phyloP scores from a whole-genome alignment of 2,888 invertebrate genomes.

The Sarcophaga caerulescens region DNA sequence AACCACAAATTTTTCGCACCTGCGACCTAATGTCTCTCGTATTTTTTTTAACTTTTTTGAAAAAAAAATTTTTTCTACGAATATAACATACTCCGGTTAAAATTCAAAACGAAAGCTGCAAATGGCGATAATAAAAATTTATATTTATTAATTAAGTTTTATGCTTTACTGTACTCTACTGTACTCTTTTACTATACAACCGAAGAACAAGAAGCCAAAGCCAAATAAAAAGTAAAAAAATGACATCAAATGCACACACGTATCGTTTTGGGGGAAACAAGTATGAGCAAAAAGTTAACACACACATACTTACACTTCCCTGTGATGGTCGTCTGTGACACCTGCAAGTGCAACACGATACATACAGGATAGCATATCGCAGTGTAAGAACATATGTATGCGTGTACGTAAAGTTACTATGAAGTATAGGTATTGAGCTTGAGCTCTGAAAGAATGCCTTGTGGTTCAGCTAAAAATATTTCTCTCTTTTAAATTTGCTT shows the following conservation, averaged over 20 bases:
- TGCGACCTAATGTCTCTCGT: slow-evolving; percentile 36
- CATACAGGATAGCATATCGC: no score
- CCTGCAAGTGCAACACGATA: no score
- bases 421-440: background rate
- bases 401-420: background rate
- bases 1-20: slow-evolving; percentile 42
- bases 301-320: no score
- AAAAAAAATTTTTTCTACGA: background rate
- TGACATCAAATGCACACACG: no score
- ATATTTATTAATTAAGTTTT: slow-evolving; percentile 56
- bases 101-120: slow-evolving; percentile 13
- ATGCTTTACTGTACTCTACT: slow-evolving; percentile 1
- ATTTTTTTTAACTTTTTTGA: background rate
- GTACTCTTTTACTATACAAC: background rate
- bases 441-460: slow-evolving; percentile 11
- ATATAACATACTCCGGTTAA: background rate
- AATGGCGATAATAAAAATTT: slow-evolving; percentile 52
- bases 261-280: no score
- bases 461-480: slow-evolving; percentile 32
- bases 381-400: background rate
- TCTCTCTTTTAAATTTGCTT: no score
- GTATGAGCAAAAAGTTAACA: no score
- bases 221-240: slow-evolving; percentile 6
- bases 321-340: no score
- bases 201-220: background rate